Evolutionary conservation across 2,797 vertebrate genomes (phyloP), one percentile per base, ranked within the genome.

Genomic region (Sebastes miniatus): DNA sequence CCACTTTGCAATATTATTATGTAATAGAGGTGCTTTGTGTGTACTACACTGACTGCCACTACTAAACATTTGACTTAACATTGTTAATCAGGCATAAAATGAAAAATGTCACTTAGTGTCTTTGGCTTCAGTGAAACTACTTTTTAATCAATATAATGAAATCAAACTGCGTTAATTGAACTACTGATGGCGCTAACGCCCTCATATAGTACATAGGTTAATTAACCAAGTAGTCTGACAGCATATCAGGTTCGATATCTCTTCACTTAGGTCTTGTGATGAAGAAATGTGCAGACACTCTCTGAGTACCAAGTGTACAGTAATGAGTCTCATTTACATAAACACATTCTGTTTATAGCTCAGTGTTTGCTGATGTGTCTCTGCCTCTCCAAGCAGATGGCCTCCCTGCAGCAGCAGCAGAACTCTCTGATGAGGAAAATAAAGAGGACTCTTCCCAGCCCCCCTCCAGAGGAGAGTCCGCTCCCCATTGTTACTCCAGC

Each of bases 401-500:
- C 96, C 83, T 95, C 95, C 85, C 96, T 98, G 92, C 97, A 99
- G 95, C 96, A 99, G 95, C 96, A 96, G 80, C 96, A 96, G 93
- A 98, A 97, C 91, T 95, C 96, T 2, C 96, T 99, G 94, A 97
- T 97, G 89, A 97, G 97, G 92, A 99, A 99, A 96, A 96, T 99
- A 92, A 99, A 99, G 94, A 97, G 99, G 92, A 99, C 98, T 4
- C 96, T 99, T 63, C 99, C 99, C 83, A 99, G 98, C 91, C 98
- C 99, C 3, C 99, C 99, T n/a, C 98, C 99, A 63, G 98, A 99
- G 88, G 98, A 99, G 94, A 92, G 91, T 76, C 97, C 98, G 0
- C 93, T 97, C 54, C 97, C 98, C 58, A 96, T 96, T 90, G 96
- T 97, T 65, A 97, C 97, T 91, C 97, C 97, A 76, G 96, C 97